These are phyloP conservation scores for Tragelaphus buxtoni DNA, from an alignment of 2,113 vertebrate species.

Conservation along the genomic window DNA sequence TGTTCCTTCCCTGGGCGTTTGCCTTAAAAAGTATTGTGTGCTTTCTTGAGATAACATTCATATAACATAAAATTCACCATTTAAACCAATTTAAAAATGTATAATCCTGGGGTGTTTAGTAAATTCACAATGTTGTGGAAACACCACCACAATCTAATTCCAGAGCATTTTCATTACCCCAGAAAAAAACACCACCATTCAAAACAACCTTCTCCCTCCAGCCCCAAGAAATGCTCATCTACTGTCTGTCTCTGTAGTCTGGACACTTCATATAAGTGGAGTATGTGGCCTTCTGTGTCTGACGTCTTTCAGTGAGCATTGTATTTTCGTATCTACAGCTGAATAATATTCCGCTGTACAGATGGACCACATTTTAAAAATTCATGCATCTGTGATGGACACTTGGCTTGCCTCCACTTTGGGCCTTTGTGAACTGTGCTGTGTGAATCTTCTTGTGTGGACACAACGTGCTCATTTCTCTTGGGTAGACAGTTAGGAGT, in stretches of 20 bases:
- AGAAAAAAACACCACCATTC: neutral
- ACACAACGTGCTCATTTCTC: neutral
- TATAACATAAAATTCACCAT: neutral
- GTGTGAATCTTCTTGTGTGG: neutral
- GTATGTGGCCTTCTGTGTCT: neutral
- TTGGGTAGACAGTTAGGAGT: rapidly evolving
- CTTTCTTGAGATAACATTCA: neutral
- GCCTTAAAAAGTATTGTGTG: neutral
- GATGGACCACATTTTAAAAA: neutral
- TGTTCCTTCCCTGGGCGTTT: neutral
- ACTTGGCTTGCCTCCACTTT: neutral
- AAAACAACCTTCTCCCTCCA: neutral
- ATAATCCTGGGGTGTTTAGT: neutral
- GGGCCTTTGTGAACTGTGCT: neutral
- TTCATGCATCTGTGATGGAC: rapidly evolving
- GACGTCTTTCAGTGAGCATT: neutral
- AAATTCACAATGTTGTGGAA: neutral
- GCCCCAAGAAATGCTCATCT: neutral
- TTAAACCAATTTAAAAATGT: neutral
- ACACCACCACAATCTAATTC: neutral
- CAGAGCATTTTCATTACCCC: neutral
- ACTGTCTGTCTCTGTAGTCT: neutral
- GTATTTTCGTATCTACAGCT: neutral
- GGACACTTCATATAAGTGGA: rapidly evolving
- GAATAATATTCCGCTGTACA: neutral